A percentile compares a stretch with the other conserved stretches of the same genome.
phyloP scores from a whole-genome alignment of 1,140 invertebrate genomes.

The Aricia agestis region DNA sequence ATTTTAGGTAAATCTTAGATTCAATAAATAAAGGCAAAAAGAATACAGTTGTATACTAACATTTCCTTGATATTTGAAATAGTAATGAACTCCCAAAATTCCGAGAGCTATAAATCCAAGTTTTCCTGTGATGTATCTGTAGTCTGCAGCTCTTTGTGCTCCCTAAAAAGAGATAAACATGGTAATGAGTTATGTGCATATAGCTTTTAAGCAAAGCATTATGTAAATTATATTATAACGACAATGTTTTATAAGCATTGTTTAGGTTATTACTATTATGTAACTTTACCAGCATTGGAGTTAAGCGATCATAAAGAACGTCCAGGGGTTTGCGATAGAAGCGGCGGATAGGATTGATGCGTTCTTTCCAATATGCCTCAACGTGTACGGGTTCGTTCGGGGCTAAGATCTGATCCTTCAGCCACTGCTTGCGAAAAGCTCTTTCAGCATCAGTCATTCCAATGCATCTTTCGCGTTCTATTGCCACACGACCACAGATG shows the following conservation, averaged over 20 bases:
- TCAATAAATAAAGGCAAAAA: background rate
- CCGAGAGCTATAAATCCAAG: conserved; percentile 67
- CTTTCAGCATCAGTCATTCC: conserved; percentile 91
- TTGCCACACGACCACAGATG: conserved; percentile 83
- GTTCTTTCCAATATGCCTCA: conserved; percentile 81
- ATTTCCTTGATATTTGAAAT: conserved; percentile 87
- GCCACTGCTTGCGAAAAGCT: conserved; percentile 87
- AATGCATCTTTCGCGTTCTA: conserved; percentile 84
- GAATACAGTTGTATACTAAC: conserved; percentile 72
- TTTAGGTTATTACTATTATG: conserved; percentile 51
- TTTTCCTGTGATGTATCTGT: conserved; percentile 82
- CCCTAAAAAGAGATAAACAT: conserved; percentile 73
- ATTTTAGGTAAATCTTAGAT: too few relatives aligned
- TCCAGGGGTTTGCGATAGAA: conserved; percentile 85
- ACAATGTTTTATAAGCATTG: background rate
- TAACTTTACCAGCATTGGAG: conserved; percentile 77
- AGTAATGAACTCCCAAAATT: conserved; percentile 80
- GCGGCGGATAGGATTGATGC: conserved; percentile 86
- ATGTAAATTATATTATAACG: too few relatives aligned
- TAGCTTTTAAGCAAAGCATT: too few relatives aligned
- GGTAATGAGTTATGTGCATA: background rate
- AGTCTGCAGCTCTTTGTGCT: conserved; percentile 62
- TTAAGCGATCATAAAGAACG: conserved; percentile 76
- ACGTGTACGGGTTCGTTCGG: conserved; percentile 83
- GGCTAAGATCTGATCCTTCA: conserved; percentile 87